phyloP scores from a whole-genome alignment of 2,888 invertebrate species.

The Frankliniella intonsa region DNA sequence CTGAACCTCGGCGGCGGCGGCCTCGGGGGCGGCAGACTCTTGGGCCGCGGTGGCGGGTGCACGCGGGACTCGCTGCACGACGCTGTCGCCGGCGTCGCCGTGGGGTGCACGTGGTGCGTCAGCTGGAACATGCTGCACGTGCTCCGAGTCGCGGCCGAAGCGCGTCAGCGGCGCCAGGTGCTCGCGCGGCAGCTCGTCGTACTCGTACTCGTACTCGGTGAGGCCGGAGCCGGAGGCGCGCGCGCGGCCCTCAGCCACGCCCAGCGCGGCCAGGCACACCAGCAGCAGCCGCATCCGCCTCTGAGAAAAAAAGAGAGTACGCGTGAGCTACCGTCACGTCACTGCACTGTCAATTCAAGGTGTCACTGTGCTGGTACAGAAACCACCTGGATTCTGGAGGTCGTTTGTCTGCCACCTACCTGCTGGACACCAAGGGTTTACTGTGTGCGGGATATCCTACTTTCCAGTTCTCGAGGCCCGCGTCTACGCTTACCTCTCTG shows the following conservation, averaged over 20 bases:
- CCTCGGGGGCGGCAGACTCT: not conserved
- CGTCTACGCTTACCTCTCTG: too few species aligned
- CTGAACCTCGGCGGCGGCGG: not conserved
- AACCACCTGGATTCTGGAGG: too few species aligned
- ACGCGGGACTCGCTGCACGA: not conserved
- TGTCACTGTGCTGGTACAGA: too few species aligned
- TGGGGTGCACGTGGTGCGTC: constrained; percentile 18
- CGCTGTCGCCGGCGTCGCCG: not conserved
- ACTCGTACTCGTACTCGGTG: constrained; percentile 10
- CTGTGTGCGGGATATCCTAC: too few species aligned
- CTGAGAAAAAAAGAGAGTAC: not conserved
- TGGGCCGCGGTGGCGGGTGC: not conserved
- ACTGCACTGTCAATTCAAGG: too few species aligned
- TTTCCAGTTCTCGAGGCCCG: too few species aligned
- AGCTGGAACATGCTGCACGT: constrained; percentile 24
- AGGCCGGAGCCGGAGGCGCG: not conserved
- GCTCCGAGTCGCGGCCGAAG: not conserved
- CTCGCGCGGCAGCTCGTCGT: constrained; percentile 16
- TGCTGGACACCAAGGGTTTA: too few species aligned
- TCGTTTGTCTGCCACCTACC: too few species aligned
- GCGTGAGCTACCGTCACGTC: too few species aligned
- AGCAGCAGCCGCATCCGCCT: not conserved
- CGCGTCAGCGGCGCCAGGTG: not conserved
- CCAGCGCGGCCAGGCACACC: not conserved
- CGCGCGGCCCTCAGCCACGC: not conserved